Evolutionary conservation across 2,888 invertebrate genomes (phyloP).

Genomic region (Opisthograptis luteolata): DNA sequence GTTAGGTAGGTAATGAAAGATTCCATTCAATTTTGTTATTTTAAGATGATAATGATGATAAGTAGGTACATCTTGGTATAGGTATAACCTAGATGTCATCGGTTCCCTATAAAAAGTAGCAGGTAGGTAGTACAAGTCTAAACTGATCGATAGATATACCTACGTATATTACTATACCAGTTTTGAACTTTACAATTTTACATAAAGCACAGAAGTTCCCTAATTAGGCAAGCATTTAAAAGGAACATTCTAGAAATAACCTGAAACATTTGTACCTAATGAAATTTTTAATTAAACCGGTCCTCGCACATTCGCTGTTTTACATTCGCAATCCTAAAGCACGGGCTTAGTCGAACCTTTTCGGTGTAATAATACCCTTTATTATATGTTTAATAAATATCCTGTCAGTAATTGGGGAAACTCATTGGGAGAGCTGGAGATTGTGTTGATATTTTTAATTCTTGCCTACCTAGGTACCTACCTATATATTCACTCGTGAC

Average conservation of each 20-base stretch:
- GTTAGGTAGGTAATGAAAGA: no score
- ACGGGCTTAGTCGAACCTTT: conserved; percentile 63
- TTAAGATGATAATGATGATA: no score
- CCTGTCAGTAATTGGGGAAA: conserved; percentile 69
- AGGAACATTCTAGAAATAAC: conserved; percentile 20
- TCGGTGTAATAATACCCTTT: conserved; percentile 58
- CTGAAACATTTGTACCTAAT: conserved; percentile 20
- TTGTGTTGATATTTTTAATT: conserved; percentile 1
- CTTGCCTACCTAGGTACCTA: no score
- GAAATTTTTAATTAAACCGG: conserved; percentile 32
- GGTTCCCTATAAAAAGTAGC: no score
- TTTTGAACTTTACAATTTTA: no score
- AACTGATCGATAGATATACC: no score
- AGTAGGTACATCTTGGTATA: no score
- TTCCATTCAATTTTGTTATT: no score
- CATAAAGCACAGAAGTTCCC: conserved; percentile 14
- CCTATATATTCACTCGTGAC: no score
- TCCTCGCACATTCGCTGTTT: conserved; percentile 28
- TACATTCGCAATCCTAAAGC: conserved; percentile 49
- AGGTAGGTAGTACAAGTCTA: no score
- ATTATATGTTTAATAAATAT: conserved; percentile 79
- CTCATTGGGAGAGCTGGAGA: conserved; percentile 48
- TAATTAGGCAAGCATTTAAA: conserved; percentile 28
- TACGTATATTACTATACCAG: no score
- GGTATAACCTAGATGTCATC: no score